Evolutionary conservation across 35 echinoderm and acorn worm species (phyloP).

Genomic region (Patiria miniata): DNA sequence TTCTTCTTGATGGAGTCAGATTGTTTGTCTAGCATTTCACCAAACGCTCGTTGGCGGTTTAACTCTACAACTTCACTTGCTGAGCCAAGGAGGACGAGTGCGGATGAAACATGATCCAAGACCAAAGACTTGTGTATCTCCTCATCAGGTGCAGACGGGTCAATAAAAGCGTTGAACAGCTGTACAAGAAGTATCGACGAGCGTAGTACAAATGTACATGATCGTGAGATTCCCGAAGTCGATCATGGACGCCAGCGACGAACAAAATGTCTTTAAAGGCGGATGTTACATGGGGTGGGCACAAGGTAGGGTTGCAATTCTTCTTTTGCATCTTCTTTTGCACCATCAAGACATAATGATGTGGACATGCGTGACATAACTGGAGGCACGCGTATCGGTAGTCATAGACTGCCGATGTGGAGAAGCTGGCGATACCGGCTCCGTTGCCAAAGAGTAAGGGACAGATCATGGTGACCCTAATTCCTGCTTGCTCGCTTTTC

Average conservation of each 20-base stretch:
- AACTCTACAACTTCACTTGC: neutral
- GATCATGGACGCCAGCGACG: neutral
- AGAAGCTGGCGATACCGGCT: no score
- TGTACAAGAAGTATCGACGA: neutral
- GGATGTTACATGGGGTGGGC: neutral
- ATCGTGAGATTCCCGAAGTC: neutral
- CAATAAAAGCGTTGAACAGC: neutral
- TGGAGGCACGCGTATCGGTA: no score
- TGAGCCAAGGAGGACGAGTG: neutral
- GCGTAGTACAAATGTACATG: neutral
- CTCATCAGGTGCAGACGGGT: neutral
- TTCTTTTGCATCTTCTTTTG: neutral
- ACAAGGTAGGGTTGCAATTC: neutral
- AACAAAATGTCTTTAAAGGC: neutral
- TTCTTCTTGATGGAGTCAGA: neutral
- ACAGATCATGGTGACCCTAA: no score
- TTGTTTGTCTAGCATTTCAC: neutral
- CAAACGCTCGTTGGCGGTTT: neutral
- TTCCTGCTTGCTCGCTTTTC: no score
- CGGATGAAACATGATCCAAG: neutral
- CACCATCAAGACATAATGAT: no score
- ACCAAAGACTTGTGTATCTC: neutral
- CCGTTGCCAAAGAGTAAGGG: no score
- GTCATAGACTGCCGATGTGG: no score
- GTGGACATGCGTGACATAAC: no score